Base-by-base conservation (phyloP, 2,888 invertebrate genomes). In the Melanostoma mellinum region DNA sequence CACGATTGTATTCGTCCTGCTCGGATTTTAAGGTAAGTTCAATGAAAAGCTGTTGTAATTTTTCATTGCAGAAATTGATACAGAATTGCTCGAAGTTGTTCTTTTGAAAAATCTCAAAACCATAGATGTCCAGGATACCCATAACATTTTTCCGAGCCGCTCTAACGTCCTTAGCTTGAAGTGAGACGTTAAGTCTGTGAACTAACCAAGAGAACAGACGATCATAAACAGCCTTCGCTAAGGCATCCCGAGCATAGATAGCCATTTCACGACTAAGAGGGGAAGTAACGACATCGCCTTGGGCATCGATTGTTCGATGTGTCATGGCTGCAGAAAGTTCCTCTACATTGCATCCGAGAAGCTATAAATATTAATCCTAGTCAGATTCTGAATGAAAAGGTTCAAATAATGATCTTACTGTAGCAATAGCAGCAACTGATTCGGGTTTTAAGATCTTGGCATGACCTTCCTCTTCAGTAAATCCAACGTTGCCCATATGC, bases 31-130 rank as follows among this genome's bases (percentile, higher is more conserved):
- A 91, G 0, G 98, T 98, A 88, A 98, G 92, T 90, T 97, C 96
- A 89, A 98, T 98, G 91, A 98, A 98, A 80, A 98, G 92, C 91
- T 98, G 98, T 90, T 98, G 98, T 80, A 98, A 93, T 91, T 98
- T 98, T 92, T 98, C 98, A 90, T 98, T 98, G 91, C 98, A 98
- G 92, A 96, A 98, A 92, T 98, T 98, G 85, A 98, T 98, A 92
- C 98, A 98, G 90, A 98, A 96, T 91, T 98, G 98, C 90, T 91
- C 90, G 80, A 89, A 90, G 95, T 96, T 96, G 89, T 98, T 98
- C 86, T 94, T 95, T 67, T 96, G 94, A 92, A 98, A 97, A 86
- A 98, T 97, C 91, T 98, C 98, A 89, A 98, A 98, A 60, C 98
- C 98, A 88, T 98, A 98, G 87, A 98, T 98, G 90, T 98, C 98